Base-by-base conservation (phyloP, 2,113 vertebrate genomes). In the Onychostoma macrolepis region DNA sequence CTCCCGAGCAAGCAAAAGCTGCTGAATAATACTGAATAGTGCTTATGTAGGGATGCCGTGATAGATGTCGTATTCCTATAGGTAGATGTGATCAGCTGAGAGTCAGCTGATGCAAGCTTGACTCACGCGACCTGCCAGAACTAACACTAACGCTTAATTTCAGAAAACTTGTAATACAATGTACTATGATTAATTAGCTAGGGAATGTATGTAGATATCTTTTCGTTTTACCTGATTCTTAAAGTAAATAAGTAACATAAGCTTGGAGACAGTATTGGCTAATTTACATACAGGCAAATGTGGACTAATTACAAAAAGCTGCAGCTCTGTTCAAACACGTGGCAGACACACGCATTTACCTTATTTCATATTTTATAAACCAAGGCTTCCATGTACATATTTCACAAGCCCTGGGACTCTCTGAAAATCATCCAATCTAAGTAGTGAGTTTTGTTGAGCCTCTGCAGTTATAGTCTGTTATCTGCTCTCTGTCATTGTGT, bases 241-340 rank as follows among this genome's bases (percentile, higher is more conserved):
- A 58, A 24, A 61, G 56, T n/a, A 58, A 26, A 88, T 84, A 88
- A 90, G 65, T 58, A 43, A 75, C 45, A 74, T 45, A 58, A 58
- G 19, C 21, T 11, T 30, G 7, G 12, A 56, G 69, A 69, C 30
- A 67, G 2, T 10, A 13, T 8, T 2, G 6, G 50, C 21, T 41
- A 19, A 69, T 86, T 80, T 76, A 28, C 84, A 79, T 82, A 83
- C 43, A 77, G n/a, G 61, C 26, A 5, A 87, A 50, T 24, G 33
- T 38, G 24, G 72, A 69, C 19, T 24, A 30, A 61, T 65, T 58
- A 63, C 72, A 76, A 13, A 72, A 74, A 41, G 10, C 71, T 41
- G 71, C 36, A 12, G 71, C 11, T 74, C 33, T 74, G 71, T 41
- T 36, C 36, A 41, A n/a, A 74, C 36, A 74, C 21, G 36, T 74